Conservation (phyloP, 2,797 vertebrate genomes). For the Anolis apletophallus region DNA sequence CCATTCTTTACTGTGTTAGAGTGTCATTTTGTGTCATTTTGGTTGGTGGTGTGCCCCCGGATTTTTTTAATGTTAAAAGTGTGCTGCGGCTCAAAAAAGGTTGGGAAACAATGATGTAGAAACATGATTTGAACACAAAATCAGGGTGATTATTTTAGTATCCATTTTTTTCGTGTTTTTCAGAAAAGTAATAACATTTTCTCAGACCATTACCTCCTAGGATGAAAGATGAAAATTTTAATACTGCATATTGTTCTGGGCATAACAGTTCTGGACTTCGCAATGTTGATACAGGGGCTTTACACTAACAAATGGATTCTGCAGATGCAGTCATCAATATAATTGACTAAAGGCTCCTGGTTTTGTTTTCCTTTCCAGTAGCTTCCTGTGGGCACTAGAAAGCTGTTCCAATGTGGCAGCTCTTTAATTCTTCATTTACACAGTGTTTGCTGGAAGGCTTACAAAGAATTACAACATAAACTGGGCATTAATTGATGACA, state of each 20-base stretch:
- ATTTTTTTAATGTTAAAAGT: too few relatives aligned
- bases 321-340: slow-evolving; percentile 32
- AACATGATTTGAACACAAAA: background rate
- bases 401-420: slow-evolving; percentile 22
- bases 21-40: too few relatives aligned
- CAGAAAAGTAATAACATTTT: background rate
- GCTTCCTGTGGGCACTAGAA: background rate
- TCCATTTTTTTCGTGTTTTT: background rate
- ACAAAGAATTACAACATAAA: slow-evolving; percentile 40
- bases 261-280: background rate
- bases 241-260: background rate
- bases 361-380: background rate
- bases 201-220: background rate
- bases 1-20: too few relatives aligned
- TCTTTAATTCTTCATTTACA: slow-evolving; percentile 57
- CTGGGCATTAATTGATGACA: slow-evolving; percentile 64
- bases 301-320: background rate
- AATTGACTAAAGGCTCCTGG: background rate
- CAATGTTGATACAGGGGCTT: slow-evolving; percentile 12
- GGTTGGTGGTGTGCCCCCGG: too few relatives aligned
- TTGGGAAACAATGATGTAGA: too few relatives aligned
- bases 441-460: slow-evolving; percentile 53
- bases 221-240: background rate
- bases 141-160: background rate
- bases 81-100: too few relatives aligned